phyloP scores from a whole-genome alignment of 2,888 invertebrate genomes.

The Pteria penguin region DNA sequence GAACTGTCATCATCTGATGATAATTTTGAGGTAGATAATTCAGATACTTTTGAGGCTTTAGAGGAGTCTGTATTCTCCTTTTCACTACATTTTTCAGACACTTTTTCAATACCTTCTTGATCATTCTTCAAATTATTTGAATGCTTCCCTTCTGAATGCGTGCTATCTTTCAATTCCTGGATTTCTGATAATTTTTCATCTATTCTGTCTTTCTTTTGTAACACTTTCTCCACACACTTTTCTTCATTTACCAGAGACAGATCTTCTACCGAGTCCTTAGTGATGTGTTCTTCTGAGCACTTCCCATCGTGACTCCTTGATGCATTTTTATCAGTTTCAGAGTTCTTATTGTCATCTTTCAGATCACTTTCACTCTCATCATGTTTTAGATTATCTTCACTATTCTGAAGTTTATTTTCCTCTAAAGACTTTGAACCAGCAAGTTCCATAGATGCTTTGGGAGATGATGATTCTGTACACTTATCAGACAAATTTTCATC shows the following conservation, averaged over 20 bases:
- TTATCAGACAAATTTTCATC: too few relatives aligned
- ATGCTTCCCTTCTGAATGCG: not conserved
- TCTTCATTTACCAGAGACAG: too few relatives aligned
- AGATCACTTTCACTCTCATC: not conserved
- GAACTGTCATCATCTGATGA: too few relatives aligned
- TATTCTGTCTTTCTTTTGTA: not conserved
- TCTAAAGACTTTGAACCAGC: not conserved
- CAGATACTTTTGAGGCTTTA: too few relatives aligned
- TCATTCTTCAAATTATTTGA: not conserved
- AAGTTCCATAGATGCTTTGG: too few relatives aligned
- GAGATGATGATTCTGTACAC: too few relatives aligned
- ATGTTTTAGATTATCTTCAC: not conserved
- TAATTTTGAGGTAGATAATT: too few relatives aligned
- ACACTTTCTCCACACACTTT: not conserved
- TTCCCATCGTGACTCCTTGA: too few relatives aligned
- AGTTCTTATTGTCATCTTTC: not conserved
- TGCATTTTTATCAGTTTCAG: slow-evolving; percentile 12
- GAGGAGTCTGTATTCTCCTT: too few relatives aligned
- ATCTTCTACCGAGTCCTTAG: not conserved
- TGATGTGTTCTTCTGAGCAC: too few relatives aligned
- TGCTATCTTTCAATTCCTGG: not conserved
- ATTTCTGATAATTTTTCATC: slow-evolving; percentile 3
- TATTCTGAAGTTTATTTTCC: not conserved
- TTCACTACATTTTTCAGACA: not conserved
- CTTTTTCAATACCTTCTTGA: not conserved